These are phyloP conservation scores for Salvator merianae DNA, from an alignment of 2,113 vertebrate species.

Conservation along the genomic window DNA sequence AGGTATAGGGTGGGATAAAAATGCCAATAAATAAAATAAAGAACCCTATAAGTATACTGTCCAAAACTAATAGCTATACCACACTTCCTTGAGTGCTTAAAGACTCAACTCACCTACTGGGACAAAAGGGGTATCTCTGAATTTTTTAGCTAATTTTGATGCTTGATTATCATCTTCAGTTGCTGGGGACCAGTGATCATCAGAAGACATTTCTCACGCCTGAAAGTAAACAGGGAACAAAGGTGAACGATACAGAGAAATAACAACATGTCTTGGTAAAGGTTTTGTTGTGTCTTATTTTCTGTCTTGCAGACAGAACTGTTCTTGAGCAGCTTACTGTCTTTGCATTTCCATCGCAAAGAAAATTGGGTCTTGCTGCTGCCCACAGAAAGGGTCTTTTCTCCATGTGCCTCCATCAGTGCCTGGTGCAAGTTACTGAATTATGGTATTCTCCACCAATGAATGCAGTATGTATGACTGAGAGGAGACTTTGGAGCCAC, in stretches of 20 bases:
- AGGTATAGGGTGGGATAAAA: too few species aligned
- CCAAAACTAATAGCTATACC: background rate
- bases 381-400: background rate
- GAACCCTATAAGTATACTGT: too few species aligned
- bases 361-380: background rate
- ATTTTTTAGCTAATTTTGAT: slow-evolving; percentile 82
- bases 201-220: slow-evolving; percentile 74
- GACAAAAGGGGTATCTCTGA: slow-evolving; percentile 85
- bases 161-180: slow-evolving; percentile 72
- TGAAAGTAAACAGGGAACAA: background rate
- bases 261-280: background rate
- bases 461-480: background rate
- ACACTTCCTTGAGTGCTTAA: background rate
- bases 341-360: background rate
- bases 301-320: background rate
- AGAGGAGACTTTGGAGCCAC: background rate
- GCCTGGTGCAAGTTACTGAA: background rate
- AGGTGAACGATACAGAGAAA: background rate
- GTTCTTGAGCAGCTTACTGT: background rate
- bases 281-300: background rate
- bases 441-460: background rate
- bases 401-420: background rate
- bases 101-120: slow-evolving; percentile 79
- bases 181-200: slow-evolving; percentile 51
- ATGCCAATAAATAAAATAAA: too few species aligned